phyloP scores from a whole-genome alignment of 2,888 invertebrate species.

The Girardia tigrina region DNA sequence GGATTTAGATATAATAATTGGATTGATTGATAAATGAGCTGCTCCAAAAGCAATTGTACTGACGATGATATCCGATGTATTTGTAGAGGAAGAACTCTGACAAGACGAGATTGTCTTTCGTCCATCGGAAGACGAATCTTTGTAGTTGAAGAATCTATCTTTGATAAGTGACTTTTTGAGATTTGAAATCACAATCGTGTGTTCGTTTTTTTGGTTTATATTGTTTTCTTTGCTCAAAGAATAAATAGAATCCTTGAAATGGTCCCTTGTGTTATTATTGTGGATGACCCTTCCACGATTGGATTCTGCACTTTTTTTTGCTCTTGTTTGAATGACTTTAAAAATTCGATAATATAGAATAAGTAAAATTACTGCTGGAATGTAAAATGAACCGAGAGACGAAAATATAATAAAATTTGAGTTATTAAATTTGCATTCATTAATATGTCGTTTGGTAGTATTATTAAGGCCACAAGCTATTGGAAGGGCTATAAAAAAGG shows the following conservation, averaged over 20 bases:
- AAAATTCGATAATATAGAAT: constrained; percentile 92
- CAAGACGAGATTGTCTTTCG: background rate
- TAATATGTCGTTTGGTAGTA: constrained; percentile 38
- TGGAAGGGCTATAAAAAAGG: constrained; percentile 82
- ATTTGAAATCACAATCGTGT: background rate
- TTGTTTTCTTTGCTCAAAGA: background rate
- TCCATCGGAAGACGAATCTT: background rate
- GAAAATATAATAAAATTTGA: constrained; percentile 94
- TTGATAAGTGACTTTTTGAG: constrained; percentile 6
- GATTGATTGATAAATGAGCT: background rate
- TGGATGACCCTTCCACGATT: background rate
- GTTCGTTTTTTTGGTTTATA: background rate
- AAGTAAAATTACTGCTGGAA: constrained; percentile 95
- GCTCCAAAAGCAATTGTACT: constrained; percentile 13
- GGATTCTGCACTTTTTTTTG: constrained; percentile 37
- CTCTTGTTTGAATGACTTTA: constrained; percentile 59
- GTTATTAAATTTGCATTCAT: constrained; percentile 78
- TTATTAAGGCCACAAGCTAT: constrained; percentile 70
- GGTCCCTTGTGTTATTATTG: background rate
- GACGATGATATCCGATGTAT: constrained; percentile 6
- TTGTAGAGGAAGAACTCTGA: background rate
- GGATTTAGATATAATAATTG: background rate
- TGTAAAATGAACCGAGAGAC: constrained; percentile 91
- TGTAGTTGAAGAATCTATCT: background rate
- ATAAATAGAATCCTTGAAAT: background rate